Evolutionary conservation across 2,797 vertebrate genomes (phyloP), one percentile per base, ranked within the genome.

Genomic region (Siniperca obscura): DNA sequence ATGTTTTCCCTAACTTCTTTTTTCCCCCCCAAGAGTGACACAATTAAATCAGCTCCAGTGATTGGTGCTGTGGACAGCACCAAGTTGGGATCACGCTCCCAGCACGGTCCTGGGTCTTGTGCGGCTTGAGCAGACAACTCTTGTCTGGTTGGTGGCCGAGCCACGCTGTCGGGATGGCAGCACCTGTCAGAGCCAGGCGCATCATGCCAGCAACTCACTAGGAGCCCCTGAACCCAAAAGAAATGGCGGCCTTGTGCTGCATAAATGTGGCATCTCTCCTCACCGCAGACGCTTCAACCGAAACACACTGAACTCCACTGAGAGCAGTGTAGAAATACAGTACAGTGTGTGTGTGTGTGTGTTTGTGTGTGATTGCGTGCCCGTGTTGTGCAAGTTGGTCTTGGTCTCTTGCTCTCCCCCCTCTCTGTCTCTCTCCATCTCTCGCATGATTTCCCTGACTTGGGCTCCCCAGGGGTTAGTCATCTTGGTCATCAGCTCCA

Each of bases 171-270:
- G 81, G 93, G 93, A 92, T 92, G 94, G 93, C 94, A 95, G 91
- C 94, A 95, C 94, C 95, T 95, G 96, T 96, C 95, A 96, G 89
- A 90, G 92, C 88, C 82, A 76, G 85, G 83, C 89, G 65, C 91
- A 86, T 93, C 92, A 93, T 91, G 94, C 95, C 95, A 95, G 90
- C 86, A 76, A 91, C 94, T 90, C 93, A 57, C 94, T 78, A 89
- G 91, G 94, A 92, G 90, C 85, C 66, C 90, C 86, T 87, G 80
- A 89, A 92, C 86, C 92, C 87, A 73, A 68, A 93, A 92, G 85
- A 90, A 90, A 91, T 81, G 76, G 85, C 74, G 84, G 91, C 86
- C 89, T 76, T 77, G 88, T 88, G 92, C 85, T 89, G 92, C 90
- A 92, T 89, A 90, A 90, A 93, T 93, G 90, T 93, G 92, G 89